A percentile compares a stretch with the other conserved stretches of the same genome.
Conservation (phyloP, 2,888 invertebrate genomes). For the Urechis unicinctus region DNA sequence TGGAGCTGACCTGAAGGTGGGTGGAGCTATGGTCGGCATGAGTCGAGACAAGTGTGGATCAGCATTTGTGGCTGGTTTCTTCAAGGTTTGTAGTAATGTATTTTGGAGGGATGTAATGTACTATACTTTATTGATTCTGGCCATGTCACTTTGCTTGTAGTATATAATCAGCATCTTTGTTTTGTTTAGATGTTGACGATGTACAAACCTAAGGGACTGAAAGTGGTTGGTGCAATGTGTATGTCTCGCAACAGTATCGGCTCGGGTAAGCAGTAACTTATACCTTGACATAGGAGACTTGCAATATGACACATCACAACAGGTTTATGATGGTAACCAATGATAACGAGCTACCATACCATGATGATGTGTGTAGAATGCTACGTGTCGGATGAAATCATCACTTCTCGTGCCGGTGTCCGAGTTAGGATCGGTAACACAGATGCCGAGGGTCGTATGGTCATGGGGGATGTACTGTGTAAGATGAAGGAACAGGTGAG, state of each 20-base stretch:
- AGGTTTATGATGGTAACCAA: no score
- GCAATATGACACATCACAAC: no score
- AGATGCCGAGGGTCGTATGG: constrained; percentile 91
- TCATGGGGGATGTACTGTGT: constrained; percentile 82
- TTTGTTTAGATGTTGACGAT: constrained; percentile 58
- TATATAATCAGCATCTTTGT: neutral
- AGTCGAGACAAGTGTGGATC: constrained; percentile 87
- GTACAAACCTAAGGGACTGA: constrained; percentile 65
- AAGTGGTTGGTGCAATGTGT: constrained; percentile 75
- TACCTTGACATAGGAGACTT: no score
- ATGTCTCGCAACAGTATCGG: constrained; percentile 88
- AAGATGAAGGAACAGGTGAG: constrained; percentile 57
- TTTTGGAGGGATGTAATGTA: neutral
- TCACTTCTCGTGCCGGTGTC: constrained; percentile 74
- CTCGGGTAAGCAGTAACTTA: constrained; percentile 51
- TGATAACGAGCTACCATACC: constrained; percentile 7
- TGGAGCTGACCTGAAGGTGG: constrained; percentile 67
- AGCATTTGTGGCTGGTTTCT: constrained; percentile 84
- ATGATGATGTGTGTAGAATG: constrained; percentile 55
- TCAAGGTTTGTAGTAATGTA: constrained; percentile 60
- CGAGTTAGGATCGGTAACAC: constrained; percentile 85
- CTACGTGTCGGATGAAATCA: constrained; percentile 86
- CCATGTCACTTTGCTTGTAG: neutral
- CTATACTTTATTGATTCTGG: neutral
- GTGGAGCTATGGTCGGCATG: constrained; percentile 54